Base-by-base conservation (phyloP, 1,140 invertebrate genomes). In the Watersipora subatra region DNA sequence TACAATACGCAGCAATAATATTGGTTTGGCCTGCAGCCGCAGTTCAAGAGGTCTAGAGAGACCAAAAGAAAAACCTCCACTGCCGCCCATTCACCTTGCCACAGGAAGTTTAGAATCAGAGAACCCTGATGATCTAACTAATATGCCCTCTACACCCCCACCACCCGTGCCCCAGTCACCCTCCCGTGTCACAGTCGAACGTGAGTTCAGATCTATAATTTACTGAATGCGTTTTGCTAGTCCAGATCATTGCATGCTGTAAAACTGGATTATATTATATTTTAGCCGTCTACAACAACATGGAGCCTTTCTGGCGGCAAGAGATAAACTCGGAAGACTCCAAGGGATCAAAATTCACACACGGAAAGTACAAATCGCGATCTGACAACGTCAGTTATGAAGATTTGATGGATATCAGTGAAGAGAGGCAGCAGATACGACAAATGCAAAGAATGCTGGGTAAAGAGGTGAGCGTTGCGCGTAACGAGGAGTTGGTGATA, bases 371-470 rank as follows among this genome's bases (percentile, higher is more conserved):
- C 72, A 77, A 73, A 69, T 71, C 71, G 66, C 46, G 46, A 17
- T 72, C 73, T 22, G 76, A 77, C 75, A 90, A 91, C 70, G 91
- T 93, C 0, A 92, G 90, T 62, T 93, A 92, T 72, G 91, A 94
- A 79, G 92, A 95, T 83, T 79, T 94, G 55, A 78, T 93, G 27
- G 91, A 93, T n/a, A n/a, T n/a, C n/a, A n/a, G n/a, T n/a, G 73
- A 76, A 72, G 72, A 57, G 30, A 66, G 22, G 29, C 3, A 22
- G 7, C 20, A 20, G 27, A 27, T 62, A 15, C 7, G 90, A 69
- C 90, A 93, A 25, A 92, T 94, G 90, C 84, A 86, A 63, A 93
- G 93, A 81, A 89, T 94, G 19, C 83, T 94, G 56, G 89, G 89
- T 64, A 85, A 89, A 70, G 84, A 89, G 80, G 89, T 90, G 76